Evolutionary conservation across 2,113 vertebrate genomes (phyloP).

Genomic region (Emydocephalus ijimae): DNA sequence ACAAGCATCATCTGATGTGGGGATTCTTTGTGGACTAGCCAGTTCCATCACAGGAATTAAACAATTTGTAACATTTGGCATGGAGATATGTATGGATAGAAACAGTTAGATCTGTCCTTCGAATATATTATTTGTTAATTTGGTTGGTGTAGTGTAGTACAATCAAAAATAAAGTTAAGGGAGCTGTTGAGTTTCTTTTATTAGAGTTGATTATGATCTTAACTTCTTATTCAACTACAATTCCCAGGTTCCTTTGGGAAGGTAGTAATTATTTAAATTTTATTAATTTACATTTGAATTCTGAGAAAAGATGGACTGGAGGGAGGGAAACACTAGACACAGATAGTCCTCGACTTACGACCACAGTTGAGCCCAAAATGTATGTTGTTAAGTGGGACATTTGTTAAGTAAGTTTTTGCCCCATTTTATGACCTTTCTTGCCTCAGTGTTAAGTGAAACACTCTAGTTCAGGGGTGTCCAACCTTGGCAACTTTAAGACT

Average conservation of each 20-base stretch:
- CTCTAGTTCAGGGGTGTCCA: too few relatives aligned
- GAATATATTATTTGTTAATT: not conserved
- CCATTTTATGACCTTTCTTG: too few relatives aligned
- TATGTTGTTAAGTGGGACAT: too few relatives aligned
- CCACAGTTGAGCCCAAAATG: too few relatives aligned
- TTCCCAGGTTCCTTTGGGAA: not conserved
- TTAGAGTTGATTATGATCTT: not conserved
- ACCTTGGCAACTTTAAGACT: too few relatives aligned
- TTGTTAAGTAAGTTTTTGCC: too few relatives aligned
- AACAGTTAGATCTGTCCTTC: not conserved
- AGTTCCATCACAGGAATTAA: not conserved
- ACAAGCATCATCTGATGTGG: not conserved
- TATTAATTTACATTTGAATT: not conserved
- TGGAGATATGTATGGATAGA: too few relatives aligned
- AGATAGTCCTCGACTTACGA: too few relatives aligned
- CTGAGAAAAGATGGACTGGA: not conserved
- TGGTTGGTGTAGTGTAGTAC: not conserved
- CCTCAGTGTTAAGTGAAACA: too few relatives aligned
- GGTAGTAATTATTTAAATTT: not conserved
- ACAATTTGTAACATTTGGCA: not conserved
- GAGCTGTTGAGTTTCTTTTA: not conserved
- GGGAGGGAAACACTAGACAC: not conserved
- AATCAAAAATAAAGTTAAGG: not conserved
- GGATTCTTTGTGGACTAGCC: not conserved
- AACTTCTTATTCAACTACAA: not conserved